Evolutionary conservation across 2,797 vertebrate species (phyloP).

Genomic region (Cercopithecus diana): DNA sequence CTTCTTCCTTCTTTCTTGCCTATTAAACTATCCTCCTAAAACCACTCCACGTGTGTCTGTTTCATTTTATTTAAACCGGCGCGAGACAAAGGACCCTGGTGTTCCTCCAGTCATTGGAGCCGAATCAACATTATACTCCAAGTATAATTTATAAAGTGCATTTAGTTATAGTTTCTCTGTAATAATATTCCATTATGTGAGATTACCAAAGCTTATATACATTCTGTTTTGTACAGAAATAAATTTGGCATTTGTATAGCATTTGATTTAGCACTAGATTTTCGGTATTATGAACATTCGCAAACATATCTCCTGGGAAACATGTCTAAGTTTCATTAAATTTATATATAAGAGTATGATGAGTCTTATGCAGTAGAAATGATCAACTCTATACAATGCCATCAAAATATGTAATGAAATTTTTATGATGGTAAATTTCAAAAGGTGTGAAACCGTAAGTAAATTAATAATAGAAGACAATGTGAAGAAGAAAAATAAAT

Average conservation of each 20-base stretch:
- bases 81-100: neutral
- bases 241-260: neutral
- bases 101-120: neutral
- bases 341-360: neutral
- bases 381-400: neutral
- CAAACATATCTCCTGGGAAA: neutral
- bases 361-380: neutral
- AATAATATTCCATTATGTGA: neutral
- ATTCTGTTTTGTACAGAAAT: neutral
- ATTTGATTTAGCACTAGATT: neutral
- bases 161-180: neutral
- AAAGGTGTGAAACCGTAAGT: neutral
- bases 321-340: neutral
- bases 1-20: neutral
- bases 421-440: neutral
- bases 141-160: neutral
- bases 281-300: neutral
- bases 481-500: neutral
- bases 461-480: neutral
- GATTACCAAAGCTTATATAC: neutral
- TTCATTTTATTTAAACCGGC: neutral
- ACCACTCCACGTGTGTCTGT: neutral
- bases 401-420: neutral
- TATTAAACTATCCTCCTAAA: no score
- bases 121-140: neutral